Percentiles rank a stretch among this genome's conserved stretches.
phyloP scores from a whole-genome alignment of 2,888 invertebrate species.

The Galerucella pusilla region DNA sequence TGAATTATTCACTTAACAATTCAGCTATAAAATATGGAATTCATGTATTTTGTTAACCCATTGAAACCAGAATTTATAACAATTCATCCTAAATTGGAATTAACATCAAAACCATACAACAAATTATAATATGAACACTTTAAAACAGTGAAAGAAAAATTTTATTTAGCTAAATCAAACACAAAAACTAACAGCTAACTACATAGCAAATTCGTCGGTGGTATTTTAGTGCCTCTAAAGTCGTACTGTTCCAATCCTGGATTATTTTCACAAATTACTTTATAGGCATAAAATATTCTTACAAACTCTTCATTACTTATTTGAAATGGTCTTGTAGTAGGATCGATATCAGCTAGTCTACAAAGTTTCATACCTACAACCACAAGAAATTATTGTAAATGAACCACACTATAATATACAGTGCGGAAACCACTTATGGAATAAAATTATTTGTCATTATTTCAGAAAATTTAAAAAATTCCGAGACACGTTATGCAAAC shows the following conservation, averaged over 20 bases:
- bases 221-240: slow-evolving; percentile 69
- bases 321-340: slow-evolving; percentile 76
- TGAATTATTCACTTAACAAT: too few species aligned
- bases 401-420: neutral
- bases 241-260: slow-evolving; percentile 77
- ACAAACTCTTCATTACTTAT: slow-evolving; percentile 83
- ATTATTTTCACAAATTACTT: slow-evolving; percentile 74
- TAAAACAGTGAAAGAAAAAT: neutral
- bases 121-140: too few species aligned
- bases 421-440: too few species aligned
- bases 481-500: too few species aligned
- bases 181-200: slow-evolving; percentile 2
- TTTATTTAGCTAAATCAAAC: neutral
- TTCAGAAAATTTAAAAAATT: too few species aligned
- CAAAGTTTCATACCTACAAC: slow-evolving; percentile 69
- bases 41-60: too few species aligned
- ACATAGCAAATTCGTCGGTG: slow-evolving; percentile 11
- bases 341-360: slow-evolving; percentile 77
- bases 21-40: too few species aligned
- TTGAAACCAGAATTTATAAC: too few species aligned
- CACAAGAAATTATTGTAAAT: neutral
- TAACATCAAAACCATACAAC: too few species aligned
- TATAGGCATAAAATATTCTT: slow-evolving; percentile 81
- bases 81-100: too few species aligned
- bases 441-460: too few species aligned